Evolutionary conservation across 2,113 vertebrate species (phyloP).

Genomic region (Colaptes auratus): DNA sequence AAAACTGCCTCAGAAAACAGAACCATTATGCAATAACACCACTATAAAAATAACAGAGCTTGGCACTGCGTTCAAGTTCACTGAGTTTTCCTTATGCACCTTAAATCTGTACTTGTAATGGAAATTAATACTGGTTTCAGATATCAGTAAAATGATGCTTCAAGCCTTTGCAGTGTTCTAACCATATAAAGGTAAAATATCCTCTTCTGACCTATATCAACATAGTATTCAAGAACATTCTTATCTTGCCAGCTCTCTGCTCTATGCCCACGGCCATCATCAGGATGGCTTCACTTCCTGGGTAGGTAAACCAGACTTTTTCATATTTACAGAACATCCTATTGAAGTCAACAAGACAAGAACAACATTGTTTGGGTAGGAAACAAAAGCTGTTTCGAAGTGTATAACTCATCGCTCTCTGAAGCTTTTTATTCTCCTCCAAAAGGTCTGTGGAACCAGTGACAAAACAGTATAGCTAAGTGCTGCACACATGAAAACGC

Average conservation of each 20-base stretch:
- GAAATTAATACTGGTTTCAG: background rate
- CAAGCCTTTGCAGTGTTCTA: background rate
- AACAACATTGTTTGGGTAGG: background rate
- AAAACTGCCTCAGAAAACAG: slow-evolving; percentile 26
- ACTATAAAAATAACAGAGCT: slow-evolving; percentile 48
- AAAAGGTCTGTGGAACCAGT: background rate
- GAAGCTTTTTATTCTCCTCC: background rate
- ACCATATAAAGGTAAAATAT: slow-evolving; percentile 1
- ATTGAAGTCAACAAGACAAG: background rate
- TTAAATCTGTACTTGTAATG: background rate
- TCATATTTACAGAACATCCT: background rate
- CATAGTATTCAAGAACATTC: background rate
- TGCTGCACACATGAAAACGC: background rate
- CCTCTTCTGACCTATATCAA: background rate
- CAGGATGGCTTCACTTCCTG: background rate
- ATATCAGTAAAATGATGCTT: background rate
- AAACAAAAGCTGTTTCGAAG: background rate
- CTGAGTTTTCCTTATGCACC: background rate
- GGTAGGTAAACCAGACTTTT: background rate
- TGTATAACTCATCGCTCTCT: background rate
- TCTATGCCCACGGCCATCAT: background rate
- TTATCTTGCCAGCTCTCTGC: background rate
- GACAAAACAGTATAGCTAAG: background rate
- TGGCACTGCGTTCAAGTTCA: slow-evolving; percentile 9
- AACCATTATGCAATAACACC: slow-evolving; percentile 17